phyloP scores from a whole-genome alignment of 2,797 vertebrate genomes.

The Spatula versicolor region DNA sequence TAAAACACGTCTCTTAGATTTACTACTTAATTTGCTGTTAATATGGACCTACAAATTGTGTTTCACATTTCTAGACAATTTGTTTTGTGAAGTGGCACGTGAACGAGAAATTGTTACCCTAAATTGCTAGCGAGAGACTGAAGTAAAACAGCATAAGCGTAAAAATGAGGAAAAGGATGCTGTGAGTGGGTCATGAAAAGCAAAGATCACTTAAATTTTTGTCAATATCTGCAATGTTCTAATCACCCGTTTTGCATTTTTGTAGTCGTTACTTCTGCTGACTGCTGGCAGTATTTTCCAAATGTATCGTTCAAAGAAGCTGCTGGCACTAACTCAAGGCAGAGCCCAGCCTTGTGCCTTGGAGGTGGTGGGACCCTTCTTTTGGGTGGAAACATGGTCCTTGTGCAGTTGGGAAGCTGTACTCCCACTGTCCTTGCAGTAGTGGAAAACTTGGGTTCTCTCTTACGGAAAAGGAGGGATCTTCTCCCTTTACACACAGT shows the following conservation, averaged over 20 bases:
- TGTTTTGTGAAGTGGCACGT: not conserved
- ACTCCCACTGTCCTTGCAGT: not conserved
- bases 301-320: not conserved
- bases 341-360: not conserved
- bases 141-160: not conserved
- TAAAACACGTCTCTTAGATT: no score
- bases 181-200: not conserved
- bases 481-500: not conserved
- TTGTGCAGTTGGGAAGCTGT: not conserved
- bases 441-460: not conserved
- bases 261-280: not conserved
- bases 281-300: not conserved
- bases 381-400: not conserved
- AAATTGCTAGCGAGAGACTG: not conserved
- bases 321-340: not conserved
- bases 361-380: fast-evolving
- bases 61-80: not conserved
- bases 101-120: not conserved
- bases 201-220: not conserved
- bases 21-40: not conserved
- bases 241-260: not conserved
- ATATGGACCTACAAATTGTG: not conserved
- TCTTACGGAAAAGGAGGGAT: not conserved
- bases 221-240: not conserved
- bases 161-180: not conserved